These are phyloP conservation scores for Sycophaga agraensis DNA, from an alignment of 1,140 invertebrate genomes.

Conservation along the genomic window DNA sequence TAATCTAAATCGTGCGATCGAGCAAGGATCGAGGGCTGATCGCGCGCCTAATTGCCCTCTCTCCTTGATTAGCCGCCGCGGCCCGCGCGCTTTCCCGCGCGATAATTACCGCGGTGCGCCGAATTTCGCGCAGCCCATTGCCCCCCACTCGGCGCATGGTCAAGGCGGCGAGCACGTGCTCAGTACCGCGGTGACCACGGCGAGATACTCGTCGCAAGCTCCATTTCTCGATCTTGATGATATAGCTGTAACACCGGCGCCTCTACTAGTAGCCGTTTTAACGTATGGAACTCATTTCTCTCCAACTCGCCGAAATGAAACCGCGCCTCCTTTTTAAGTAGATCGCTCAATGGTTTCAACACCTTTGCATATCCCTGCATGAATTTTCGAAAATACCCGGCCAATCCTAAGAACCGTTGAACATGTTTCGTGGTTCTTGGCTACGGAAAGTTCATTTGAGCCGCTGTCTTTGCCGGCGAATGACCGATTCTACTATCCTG, in stretches of 20 bases:
- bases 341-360: slow-evolving; percentile 23
- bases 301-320: slow-evolving; percentile 25
- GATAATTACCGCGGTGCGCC: no score
- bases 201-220: no score
- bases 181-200: no score
- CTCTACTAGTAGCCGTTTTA: slow-evolving; percentile 25
- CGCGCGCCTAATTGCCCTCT: no score
- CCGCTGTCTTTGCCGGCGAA: not conserved
- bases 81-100: no score
- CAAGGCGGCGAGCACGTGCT: no score
- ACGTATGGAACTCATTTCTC: slow-evolving; percentile 22
- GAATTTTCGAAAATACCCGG: slow-evolving; percentile 24
- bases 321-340: slow-evolving; percentile 10
- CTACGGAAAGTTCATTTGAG: slow-evolving; percentile 16
- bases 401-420: slow-evolving; percentile 23
- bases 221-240: slow-evolving; percentile 32
- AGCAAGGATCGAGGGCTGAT: no score
- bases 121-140: no score
- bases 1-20: no score
- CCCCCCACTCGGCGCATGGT: no score
- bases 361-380: slow-evolving; percentile 8
- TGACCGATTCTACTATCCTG: slow-evolving; percentile 14
- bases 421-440: slow-evolving; percentile 16
- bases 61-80: no score
- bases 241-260: slow-evolving; percentile 47